These are phyloP conservation scores for Diorhabda carinulata DNA, from an alignment of 1,140 invertebrate species.

Conservation along the genomic window DNA sequence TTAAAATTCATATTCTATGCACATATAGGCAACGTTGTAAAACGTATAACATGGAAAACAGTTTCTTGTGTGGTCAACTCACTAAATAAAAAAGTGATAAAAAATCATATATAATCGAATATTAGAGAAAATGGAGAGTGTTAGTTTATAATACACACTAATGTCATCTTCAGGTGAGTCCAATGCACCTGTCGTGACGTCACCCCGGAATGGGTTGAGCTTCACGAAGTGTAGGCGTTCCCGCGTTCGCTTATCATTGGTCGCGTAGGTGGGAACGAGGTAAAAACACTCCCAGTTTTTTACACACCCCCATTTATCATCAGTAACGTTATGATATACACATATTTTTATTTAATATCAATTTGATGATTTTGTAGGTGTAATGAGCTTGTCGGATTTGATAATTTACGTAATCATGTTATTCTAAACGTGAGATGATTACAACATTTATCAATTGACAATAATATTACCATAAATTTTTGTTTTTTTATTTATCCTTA, in stretches of 20 bases:
- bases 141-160: not conserved
- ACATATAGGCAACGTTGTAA: no score
- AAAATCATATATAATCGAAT: no score
- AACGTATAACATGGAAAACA: no score
- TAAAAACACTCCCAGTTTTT: constrained; percentile 16
- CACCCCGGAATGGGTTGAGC: constrained; percentile 10
- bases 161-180: constrained; percentile 8
- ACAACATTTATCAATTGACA: no score
- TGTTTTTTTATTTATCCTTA: no score
- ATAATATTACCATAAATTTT: no score
- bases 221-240: constrained; percentile 12
- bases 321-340: not conserved
- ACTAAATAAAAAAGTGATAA: no score
- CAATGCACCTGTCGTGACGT: constrained; percentile 20
- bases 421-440: no score
- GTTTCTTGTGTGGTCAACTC: no score
- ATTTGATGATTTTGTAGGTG: not conserved
- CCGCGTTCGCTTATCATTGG: constrained; percentile 11
- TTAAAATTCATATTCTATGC: no score
- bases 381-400: not conserved
- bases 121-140: no score
- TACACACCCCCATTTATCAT: constrained; percentile 17
- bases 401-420: not conserved
- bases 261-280: constrained; percentile 11
- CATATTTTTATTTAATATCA: not conserved